Conservation (phyloP, 2,888 invertebrate species). For the Cephalotes varians region DNA sequence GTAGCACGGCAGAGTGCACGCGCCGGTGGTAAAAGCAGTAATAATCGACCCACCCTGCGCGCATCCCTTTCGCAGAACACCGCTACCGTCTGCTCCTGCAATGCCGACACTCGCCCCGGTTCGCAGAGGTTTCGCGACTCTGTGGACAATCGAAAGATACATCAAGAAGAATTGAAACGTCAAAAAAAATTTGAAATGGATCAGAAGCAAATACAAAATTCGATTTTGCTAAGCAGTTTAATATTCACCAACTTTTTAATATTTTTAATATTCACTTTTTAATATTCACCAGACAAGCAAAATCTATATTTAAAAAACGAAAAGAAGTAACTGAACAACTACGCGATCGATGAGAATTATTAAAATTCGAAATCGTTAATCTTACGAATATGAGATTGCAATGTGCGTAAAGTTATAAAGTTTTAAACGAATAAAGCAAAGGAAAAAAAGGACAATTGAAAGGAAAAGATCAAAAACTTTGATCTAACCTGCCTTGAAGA, state of each 20-base stretch:
- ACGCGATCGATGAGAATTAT: not conserved
- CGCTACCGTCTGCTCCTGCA: conserved; percentile 94
- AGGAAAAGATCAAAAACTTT: not conserved
- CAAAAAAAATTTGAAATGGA: not conserved
- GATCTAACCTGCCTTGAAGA: conserved; percentile 91
- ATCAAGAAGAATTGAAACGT: not conserved
- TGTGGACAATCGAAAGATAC: conserved; percentile 74
- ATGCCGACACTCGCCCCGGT: conserved; percentile 88
- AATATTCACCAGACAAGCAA: not conserved
- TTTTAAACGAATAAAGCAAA: not conserved
- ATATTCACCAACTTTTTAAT: not conserved
- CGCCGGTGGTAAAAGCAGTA: conserved; percentile 91
- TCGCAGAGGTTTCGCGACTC: conserved; percentile 89
- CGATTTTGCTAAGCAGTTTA: not conserved
- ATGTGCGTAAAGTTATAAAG: not conserved
- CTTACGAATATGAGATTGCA: not conserved
- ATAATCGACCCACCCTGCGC: conserved; percentile 90
- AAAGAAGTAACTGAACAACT: not conserved
- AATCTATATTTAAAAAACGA: not conserved
- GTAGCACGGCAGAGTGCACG: conserved; percentile 87
- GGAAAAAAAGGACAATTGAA: not conserved
- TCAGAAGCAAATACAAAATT: not conserved
- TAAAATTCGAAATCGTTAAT: not conserved
- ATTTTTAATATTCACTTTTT: not conserved
- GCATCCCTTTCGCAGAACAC: conserved; percentile 92